Percentiles rank a stretch among this genome's conserved stretches.
phyloP scores from a whole-genome alignment of 2,888 invertebrate species.

The Drosophila setosimentum region DNA sequence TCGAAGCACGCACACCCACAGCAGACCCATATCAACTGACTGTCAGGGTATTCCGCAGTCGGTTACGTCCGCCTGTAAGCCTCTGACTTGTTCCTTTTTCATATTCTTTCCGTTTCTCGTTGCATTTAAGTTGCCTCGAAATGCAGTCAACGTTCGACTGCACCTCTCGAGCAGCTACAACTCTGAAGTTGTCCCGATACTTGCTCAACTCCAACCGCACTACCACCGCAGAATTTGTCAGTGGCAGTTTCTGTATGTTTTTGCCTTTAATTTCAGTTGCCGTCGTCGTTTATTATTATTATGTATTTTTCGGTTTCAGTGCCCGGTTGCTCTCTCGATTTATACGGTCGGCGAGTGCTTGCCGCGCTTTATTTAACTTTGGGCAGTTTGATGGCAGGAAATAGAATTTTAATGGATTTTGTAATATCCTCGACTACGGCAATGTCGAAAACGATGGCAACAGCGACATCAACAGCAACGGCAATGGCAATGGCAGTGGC shows the following conservation, averaged over 20 bases:
- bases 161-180: conserved; percentile 58
- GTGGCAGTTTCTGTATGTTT: conserved; percentile 44
- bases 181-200: conserved; percentile 44
- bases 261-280: conserved; percentile 59
- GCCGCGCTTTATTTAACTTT: conserved; percentile 77
- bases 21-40: neutral
- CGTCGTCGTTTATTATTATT: conserved; percentile 78
- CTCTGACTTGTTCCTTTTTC: conserved; percentile 18
- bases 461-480: conserved; percentile 10
- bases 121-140: conserved; percentile 51
- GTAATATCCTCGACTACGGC: conserved; percentile 67
- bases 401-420: conserved; percentile 80
- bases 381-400: conserved; percentile 81
- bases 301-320: conserved; percentile 64
- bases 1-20: neutral
- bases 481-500: conserved; percentile 4
- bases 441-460: conserved; percentile 26
- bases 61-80: neutral
- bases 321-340: conserved; percentile 32
- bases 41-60: neutral
- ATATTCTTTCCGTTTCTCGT: neutral
- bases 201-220: neutral
- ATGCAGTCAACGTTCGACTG: conserved; percentile 65
- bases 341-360: conserved; percentile 42
- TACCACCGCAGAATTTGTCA: conserved; percentile 41